These are phyloP conservation scores for Troides helena DNA, from an alignment of 2,888 invertebrate genomes.

Conservation along the genomic window DNA sequence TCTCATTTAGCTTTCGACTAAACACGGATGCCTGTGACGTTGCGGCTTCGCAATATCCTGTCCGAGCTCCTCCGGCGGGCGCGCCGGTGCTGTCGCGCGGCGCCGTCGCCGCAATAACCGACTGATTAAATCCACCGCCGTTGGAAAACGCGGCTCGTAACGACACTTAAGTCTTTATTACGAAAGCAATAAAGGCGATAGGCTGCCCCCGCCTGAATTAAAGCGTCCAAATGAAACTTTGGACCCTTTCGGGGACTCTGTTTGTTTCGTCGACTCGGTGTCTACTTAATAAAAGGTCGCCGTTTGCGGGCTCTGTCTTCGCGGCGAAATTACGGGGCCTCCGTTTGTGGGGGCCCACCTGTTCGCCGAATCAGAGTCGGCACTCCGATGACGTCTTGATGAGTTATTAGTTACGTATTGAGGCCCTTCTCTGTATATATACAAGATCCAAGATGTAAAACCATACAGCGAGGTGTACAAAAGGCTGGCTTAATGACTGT, in stretches of 20 bases:
- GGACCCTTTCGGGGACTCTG: conserved; percentile 52
- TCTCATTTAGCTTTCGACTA: conserved; percentile 67
- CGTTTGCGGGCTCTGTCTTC: conserved; percentile 17
- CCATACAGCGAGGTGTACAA: too few species aligned
- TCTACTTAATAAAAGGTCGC: conserved; percentile 51
- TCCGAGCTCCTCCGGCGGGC: conserved; percentile 59
- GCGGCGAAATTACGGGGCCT: conserved; percentile 20
- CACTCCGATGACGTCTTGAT: conserved; percentile 6
- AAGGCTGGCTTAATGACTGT: too few species aligned
- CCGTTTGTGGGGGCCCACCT: conserved; percentile 23
- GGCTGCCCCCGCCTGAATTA: conserved; percentile 57
- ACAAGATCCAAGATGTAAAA: too few species aligned
- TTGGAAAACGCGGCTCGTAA: conserved; percentile 35
- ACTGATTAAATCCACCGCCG: conserved; percentile 36
- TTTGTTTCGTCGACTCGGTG: conserved; percentile 52
- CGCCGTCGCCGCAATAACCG: conserved; percentile 39
- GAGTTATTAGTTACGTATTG: conserved; percentile 15
- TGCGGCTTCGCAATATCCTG: conserved; percentile 76
- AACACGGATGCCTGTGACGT: conserved; percentile 66
- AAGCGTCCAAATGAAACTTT: conserved; percentile 67
- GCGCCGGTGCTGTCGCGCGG: conserved; percentile 41
- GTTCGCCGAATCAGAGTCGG: conserved; percentile 16
- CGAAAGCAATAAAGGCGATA: conserved; percentile 72
- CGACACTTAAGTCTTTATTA: conserved; percentile 66
- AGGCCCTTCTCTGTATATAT: background rate